These are phyloP conservation scores for Meghimatium bilineatum DNA, from an alignment of 2,888 invertebrate genomes.

Conservation along the genomic window DNA sequence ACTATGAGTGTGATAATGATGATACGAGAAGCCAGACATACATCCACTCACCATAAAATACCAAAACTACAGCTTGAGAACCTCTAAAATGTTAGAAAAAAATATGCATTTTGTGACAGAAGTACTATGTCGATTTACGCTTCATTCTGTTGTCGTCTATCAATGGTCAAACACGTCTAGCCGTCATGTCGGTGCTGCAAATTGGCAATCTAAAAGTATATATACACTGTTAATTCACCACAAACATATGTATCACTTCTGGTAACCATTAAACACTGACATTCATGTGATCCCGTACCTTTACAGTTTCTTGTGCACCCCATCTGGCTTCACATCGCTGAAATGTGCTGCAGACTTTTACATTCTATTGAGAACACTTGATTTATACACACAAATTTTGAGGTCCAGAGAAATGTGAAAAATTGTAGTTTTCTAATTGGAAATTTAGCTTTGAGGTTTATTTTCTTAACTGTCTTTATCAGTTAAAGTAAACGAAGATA, in stretches of 20 bases:
- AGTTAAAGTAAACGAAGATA: too few species aligned
- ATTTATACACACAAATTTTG: too few species aligned
- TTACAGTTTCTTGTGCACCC: background rate
- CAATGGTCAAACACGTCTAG: background rate
- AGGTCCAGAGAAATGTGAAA: background rate
- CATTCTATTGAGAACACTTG: background rate
- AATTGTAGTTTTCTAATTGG: background rate
- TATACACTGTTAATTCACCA: background rate
- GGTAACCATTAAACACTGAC: background rate
- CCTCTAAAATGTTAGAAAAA: too few species aligned
- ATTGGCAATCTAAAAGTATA: conserved; percentile 22
- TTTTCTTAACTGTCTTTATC: too few species aligned
- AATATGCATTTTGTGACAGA: background rate
- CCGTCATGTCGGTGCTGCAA: conserved; percentile 1
- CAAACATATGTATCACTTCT: conserved; percentile 9
- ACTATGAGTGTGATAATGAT: too few species aligned
- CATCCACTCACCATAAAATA: too few species aligned
- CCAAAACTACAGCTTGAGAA: too few species aligned
- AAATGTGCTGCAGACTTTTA: background rate
- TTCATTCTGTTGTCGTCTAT: background rate
- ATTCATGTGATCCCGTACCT: background rate
- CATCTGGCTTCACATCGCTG: background rate
- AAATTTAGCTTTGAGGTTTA: background rate
- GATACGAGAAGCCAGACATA: too few species aligned
- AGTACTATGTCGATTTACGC: background rate